Percentiles rank a stretch among this genome's conserved stretches.
These are phyloP conservation scores for Pogonus chalceus DNA, from an alignment of 1,140 invertebrate genomes.

Conservation along the genomic window DNA sequence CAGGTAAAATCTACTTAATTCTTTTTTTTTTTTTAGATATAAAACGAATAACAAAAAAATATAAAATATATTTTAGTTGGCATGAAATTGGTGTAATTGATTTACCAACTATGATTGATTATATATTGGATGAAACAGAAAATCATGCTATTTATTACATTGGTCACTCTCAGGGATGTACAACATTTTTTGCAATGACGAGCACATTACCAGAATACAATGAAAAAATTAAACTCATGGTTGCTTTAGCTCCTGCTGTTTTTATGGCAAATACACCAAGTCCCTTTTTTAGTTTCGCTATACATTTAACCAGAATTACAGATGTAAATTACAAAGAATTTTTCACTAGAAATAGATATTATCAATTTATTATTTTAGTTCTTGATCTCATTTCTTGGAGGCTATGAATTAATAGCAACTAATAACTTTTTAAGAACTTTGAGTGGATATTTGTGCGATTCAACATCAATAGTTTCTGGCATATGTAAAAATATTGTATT, in stretches of 20 bases:
- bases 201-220: slow-evolving; percentile 40
- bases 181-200: slow-evolving; percentile 33
- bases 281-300: slow-evolving; percentile 8
- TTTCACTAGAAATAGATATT: neutral
- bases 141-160: slow-evolving; percentile 43
- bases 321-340: slow-evolving; percentile 2
- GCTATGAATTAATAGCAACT: neutral
- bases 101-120: slow-evolving; percentile 23
- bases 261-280: slow-evolving; percentile 23
- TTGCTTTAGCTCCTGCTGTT: slow-evolving; percentile 42
- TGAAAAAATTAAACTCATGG: slow-evolving; percentile 33
- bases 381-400: slow-evolving; percentile 14
- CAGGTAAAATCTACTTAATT: too few species aligned
- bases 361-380: neutral
- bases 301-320: slow-evolving; percentile 10
- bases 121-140: slow-evolving; percentile 44
- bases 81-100: slow-evolving; percentile 15
- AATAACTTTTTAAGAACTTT: neutral
- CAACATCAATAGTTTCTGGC: neutral
- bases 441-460: neutral
- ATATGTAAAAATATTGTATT: neutral
- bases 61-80: neutral
- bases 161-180: slow-evolving; percentile 44
- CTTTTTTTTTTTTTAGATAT: too few species aligned
- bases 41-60: too few species aligned